A percentile compares a stretch with the other conserved stretches of the same genome.
These are phyloP conservation scores for Apodemus agrarius DNA, from an alignment of 2,797 vertebrate species.

Conservation along the genomic window DNA sequence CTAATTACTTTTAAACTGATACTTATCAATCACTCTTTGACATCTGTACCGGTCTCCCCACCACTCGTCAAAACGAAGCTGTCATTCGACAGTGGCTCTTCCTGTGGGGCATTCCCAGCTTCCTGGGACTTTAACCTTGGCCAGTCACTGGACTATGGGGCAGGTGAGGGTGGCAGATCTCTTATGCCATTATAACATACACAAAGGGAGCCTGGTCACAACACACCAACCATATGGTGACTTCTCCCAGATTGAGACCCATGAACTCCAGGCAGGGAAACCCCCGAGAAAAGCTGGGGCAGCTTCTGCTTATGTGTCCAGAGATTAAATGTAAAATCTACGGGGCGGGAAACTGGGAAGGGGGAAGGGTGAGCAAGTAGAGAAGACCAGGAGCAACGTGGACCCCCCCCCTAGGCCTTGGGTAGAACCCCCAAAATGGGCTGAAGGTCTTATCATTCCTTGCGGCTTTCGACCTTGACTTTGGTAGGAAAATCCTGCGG, in stretches of 20 bases:
- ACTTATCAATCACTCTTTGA: constrained; percentile 12
- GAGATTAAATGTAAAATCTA: not conserved
- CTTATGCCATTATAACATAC: not conserved
- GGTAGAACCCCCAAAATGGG: not conserved
- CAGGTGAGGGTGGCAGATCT: not conserved
- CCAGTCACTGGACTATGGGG: not conserved
- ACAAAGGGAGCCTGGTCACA: not conserved
- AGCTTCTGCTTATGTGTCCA: not conserved
- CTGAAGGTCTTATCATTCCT: not conserved
- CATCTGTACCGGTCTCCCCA: not conserved
- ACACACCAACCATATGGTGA: not conserved
- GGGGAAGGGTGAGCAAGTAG: not conserved
- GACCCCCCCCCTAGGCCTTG: not conserved
- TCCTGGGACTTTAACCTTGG: not conserved
- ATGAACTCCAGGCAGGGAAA: not conserved
- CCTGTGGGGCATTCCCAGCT: not conserved
- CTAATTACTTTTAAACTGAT: constrained; percentile 3
- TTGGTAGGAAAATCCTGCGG: not conserved
- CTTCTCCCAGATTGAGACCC: not conserved
- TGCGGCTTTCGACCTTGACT: not conserved
- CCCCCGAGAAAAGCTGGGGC: not conserved
- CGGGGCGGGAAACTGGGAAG: not conserved
- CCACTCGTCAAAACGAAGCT: constrained; percentile 39
- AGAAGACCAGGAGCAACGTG: not conserved
- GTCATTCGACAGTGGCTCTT: not conserved